Percentiles rank a stretch among this genome's conserved stretches.
phyloP scores from a whole-genome alignment of 1,140 invertebrate genomes.

The Babylonia areolata region DNA sequence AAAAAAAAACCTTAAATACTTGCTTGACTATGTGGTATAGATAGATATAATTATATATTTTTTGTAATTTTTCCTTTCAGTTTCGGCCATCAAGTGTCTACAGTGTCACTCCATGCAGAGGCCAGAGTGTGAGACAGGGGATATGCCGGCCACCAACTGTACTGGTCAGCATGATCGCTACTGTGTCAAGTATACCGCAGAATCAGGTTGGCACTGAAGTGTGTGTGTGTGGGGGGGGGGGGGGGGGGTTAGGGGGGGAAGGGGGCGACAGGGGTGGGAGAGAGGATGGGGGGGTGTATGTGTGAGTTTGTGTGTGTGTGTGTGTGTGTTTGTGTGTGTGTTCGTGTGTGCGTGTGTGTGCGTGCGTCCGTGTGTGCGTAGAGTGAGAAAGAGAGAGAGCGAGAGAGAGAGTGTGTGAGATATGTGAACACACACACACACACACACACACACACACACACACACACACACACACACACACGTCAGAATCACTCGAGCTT shows the following conservation, averaged over 20 bases:
- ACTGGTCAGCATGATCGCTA: neutral
- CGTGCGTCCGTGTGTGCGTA: too few relatives aligned
- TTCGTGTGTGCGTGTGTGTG: too few relatives aligned
- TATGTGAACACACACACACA: neutral
- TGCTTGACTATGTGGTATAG: too few relatives aligned
- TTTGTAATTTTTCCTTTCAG: neutral
- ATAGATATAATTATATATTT: too few relatives aligned
- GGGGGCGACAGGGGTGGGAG: too few relatives aligned
- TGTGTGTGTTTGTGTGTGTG: too few relatives aligned
- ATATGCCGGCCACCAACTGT: conserved; percentile 3
- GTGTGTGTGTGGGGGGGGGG: too few relatives aligned
- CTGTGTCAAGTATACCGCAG: conserved; percentile 21
- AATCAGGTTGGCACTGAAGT: too few relatives aligned
- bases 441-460: neutral
- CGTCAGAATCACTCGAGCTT: neutral
- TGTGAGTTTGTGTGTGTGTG: too few relatives aligned
- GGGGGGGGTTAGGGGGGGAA: too few relatives aligned
- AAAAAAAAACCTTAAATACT: too few relatives aligned
- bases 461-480: neutral
- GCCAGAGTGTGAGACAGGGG: conserved; percentile 13
- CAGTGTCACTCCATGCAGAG: conserved; percentile 8
- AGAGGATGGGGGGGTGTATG: neutral
- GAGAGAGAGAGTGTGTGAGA: neutral
- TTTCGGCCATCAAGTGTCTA: conserved; percentile 22
- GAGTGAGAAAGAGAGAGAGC: too few relatives aligned